Evolutionary conservation across 2,113 vertebrate species (phyloP).

Genomic region (Uria aalge): DNA sequence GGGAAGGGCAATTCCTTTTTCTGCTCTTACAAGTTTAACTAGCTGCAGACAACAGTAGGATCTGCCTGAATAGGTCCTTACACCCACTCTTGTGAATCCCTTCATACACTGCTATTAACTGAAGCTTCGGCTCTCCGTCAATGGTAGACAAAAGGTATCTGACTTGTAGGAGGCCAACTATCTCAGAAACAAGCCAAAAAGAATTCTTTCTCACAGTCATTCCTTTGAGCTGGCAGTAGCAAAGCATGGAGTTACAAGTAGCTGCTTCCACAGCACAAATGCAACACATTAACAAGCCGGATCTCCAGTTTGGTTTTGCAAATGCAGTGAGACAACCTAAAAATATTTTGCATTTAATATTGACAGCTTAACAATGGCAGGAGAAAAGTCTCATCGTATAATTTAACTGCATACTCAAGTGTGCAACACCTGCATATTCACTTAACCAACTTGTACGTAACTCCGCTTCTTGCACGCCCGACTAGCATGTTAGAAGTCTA

Average conservation of each 20-base stretch:
- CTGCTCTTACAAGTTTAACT: not conserved
- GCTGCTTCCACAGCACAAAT: not conserved
- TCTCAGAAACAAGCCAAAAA: not conserved
- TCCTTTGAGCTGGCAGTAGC: not conserved
- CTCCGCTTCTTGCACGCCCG: not conserved
- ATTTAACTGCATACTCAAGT: not conserved
- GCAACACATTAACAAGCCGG: not conserved
- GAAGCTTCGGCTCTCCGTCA: not conserved
- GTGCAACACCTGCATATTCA: not conserved
- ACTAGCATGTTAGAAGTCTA: not conserved
- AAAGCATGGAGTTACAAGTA: not conserved
- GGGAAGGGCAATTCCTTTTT: not conserved
- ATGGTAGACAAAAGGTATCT: not conserved
- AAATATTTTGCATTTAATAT: not conserved
- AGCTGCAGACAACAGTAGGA: not conserved
- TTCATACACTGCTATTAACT: not conserved
- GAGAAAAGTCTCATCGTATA: not conserved
- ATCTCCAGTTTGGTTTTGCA: not conserved
- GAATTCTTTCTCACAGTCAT: fast-evolving
- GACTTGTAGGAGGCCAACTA: not conserved
- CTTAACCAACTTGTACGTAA: not conserved
- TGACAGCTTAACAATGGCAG: not conserved
- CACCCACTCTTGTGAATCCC: not conserved
- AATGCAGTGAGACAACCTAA: not conserved
- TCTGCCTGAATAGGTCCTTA: not conserved